Evolutionary conservation across 1,140 invertebrate species (phyloP).

Genomic region (Ips typographus): DNA sequence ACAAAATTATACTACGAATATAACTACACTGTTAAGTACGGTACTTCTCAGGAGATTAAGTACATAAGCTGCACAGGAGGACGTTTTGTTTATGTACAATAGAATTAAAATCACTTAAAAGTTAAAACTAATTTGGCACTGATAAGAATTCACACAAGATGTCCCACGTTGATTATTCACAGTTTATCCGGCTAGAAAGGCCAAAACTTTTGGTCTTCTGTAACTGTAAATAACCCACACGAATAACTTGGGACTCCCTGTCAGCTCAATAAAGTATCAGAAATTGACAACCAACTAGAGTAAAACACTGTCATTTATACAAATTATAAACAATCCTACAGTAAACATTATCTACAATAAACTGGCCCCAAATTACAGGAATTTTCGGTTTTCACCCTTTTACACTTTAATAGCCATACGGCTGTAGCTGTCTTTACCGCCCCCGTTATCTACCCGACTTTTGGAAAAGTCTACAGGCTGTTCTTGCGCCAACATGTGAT

Average conservation of each 20-base stretch:
- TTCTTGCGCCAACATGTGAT: constrained; percentile 50
- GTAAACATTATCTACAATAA: not conserved
- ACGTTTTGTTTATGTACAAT: not conserved
- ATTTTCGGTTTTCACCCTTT: not conserved
- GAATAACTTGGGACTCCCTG: no score
- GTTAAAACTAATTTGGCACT: no score
- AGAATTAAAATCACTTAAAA: no score
- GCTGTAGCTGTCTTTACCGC: not conserved
- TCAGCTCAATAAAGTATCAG: not conserved
- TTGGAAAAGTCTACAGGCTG: constrained; percentile 57
- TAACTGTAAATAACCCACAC: no score
- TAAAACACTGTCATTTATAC: not conserved
- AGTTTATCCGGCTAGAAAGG: no score
- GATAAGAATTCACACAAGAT: no score
- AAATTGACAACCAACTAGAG: not conserved
- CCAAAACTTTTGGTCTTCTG: no score
- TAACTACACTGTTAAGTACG: not conserved
- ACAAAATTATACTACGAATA: not conserved
- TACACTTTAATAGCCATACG: constrained; percentile 30
- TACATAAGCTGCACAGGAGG: constrained; percentile 5
- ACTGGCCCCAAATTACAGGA: constrained; percentile 10
- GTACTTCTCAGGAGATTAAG: not conserved
- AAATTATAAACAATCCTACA: no score
- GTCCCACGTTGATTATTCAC: no score
- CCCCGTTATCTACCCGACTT: constrained; percentile 28